Evolutionary conservation across 2,888 invertebrate genomes (phyloP), one percentile per base, ranked within the genome.

Genomic region (Neoascia interrupta): DNA sequence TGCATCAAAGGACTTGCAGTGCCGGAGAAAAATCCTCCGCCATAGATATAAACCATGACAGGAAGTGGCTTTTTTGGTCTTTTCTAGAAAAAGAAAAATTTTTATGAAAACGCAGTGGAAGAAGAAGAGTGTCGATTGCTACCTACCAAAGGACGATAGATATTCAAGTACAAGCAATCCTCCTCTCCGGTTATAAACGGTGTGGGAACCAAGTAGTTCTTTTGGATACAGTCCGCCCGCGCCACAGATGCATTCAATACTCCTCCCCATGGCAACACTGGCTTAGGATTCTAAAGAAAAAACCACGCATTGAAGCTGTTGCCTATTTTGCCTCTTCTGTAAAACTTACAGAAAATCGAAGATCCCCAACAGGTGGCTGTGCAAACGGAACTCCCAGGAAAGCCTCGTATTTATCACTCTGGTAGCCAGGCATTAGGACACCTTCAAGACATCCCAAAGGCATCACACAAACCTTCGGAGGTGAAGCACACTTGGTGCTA

Each of bases 31-130:
- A 89, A 91, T 8, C 89, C 91, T 0, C 91, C 91, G 36, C 90
- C 91, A 82, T 90, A 90, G 64, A 91, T 90, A 63, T 89, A 90
- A 1, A 91, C 89, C 89, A 91, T 89, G 0, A 91, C 91, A 0
- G 90, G 90, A 2, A 88, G 56, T 0, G 11, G 3, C 15, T 64
- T 81, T 61, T 36, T 63, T 5, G 68, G 53, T 10, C 34, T 53
- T 45, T 31, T 64, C 76, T 70, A 18, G 3, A 47, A 13, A 15
- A 18, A 31, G 1, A 36, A 21, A 36, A 1, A n/a, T n/a, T n/a
- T n/a, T n/a, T n/a, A n/a, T n/a, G n/a, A 11, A 13, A 16, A 18
- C 3, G 8, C 3, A 13, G 1, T n/a, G n/a, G n/a, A n/a, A n/a
- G n/a, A n/a, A n/a, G n/a, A n/a, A n/a, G n/a, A n/a, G n/a, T n/a